Conservation (phyloP, 2,113 vertebrate species). For the Anguilla japonica region DNA sequence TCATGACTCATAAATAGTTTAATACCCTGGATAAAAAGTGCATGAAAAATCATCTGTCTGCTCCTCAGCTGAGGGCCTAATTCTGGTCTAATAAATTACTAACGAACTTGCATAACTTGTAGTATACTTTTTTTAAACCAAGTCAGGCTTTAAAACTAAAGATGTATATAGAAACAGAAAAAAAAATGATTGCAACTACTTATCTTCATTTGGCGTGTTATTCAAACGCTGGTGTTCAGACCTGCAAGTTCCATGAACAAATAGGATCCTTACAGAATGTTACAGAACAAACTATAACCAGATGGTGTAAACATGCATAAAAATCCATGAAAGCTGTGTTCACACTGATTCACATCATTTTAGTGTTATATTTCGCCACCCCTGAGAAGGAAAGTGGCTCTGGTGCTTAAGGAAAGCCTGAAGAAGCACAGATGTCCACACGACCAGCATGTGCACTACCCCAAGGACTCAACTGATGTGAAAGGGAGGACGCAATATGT, state of each 20-base stretch:
- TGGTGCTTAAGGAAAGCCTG: not conserved
- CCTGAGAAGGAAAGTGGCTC: not conserved
- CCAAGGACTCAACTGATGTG: conserved; percentile 1
- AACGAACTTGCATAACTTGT: too few species aligned
- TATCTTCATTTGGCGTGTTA: too few species aligned
- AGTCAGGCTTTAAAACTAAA: too few species aligned
- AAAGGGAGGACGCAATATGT: not conserved
- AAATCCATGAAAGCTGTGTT: conserved; percentile 2
- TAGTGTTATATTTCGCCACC: not conserved
- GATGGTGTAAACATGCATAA: not conserved
- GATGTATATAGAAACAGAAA: too few species aligned
- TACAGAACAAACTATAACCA: not conserved
- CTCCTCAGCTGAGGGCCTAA: not conserved
- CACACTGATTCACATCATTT: not conserved
- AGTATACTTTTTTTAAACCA: too few species aligned
- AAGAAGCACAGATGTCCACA: not conserved
- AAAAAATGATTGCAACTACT: too few species aligned
- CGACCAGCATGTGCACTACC: not conserved
- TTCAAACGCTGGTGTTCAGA: too few species aligned
- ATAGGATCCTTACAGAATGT: too few species aligned
- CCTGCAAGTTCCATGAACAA: too few species aligned
- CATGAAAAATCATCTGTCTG: not conserved
- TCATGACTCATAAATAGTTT: not conserved
- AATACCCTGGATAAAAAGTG: not conserved
- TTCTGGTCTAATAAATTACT: not conserved